Evolutionary conservation across 2,888 invertebrate species (phyloP).

Genomic region (Drosophila mimetica): DNA sequence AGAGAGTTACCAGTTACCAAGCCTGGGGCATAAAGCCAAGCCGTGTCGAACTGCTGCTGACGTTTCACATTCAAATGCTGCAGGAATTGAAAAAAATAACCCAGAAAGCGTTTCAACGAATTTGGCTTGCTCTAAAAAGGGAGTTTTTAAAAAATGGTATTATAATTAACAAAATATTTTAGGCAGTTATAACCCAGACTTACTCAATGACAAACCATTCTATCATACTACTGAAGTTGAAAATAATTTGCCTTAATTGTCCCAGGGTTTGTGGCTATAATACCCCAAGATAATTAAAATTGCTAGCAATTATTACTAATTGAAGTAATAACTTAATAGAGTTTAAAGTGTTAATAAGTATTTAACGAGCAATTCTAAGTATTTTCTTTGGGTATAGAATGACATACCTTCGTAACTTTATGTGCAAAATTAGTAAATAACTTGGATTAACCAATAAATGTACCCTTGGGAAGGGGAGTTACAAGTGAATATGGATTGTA

Average conservation of each 20-base stretch:
- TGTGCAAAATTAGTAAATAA: background rate
- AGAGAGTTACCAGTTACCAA: slow-evolving; percentile 20
- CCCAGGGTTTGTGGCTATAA: background rate
- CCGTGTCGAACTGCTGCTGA: slow-evolving; percentile 74
- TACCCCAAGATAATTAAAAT: background rate
- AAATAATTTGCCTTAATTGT: background rate
- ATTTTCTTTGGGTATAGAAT: no score
- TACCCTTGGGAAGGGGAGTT: slow-evolving; percentile 29
- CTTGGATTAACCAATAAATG: slow-evolving; percentile 6
- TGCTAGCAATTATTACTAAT: background rate
- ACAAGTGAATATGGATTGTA: slow-evolving; percentile 61
- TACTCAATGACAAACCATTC: no score
- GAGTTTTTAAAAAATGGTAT: background rate
- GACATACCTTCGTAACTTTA: background rate
- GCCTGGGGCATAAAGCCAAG: slow-evolving; percentile 58
- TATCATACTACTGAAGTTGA: no score
- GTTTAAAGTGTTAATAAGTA: background rate
- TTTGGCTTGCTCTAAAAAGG: slow-evolving; percentile 6
- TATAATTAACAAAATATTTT: no score
- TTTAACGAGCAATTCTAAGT: background rate
- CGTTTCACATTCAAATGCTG: slow-evolving; percentile 79
- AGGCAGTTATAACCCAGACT: no score
- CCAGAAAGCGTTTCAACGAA: background rate
- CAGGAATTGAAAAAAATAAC: background rate
- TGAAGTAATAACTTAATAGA: no score